These are phyloP conservation scores for Palythoa grandis DNA, from an alignment of 92 coral and sea anemone genomes.

Conservation along the genomic window DNA sequence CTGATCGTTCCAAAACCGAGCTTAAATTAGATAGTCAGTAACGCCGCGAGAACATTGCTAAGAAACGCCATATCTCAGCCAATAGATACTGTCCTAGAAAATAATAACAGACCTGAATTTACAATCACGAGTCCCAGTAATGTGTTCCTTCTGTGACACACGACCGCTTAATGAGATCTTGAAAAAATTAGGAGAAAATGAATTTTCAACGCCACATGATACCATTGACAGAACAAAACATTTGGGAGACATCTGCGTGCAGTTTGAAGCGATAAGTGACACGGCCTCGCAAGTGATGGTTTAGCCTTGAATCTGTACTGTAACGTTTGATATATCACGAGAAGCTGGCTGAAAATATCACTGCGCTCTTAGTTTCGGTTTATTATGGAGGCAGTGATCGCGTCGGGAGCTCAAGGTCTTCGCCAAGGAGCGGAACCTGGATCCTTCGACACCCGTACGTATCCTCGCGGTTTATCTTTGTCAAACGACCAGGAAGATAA, in stretches of 20 bases:
- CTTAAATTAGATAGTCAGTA: constrained; percentile 8
- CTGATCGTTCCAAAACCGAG: constrained; percentile 15
- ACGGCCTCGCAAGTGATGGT: not conserved
- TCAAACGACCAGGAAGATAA: constrained; percentile 41
- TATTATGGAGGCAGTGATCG: constrained; percentile 81
- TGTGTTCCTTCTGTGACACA: constrained; percentile 11
- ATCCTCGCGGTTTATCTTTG: constrained; percentile 40
- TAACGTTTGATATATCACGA: not conserved
- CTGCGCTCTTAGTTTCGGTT: not conserved
- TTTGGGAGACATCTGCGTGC: constrained; percentile 28
- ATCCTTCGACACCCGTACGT: constrained; percentile 65
- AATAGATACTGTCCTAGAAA: not conserved
- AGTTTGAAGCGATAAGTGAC: not conserved
- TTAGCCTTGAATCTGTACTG: not conserved
- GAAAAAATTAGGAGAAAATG: constrained; percentile 19
- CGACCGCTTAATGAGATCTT: constrained; percentile 1
- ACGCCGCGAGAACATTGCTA: not conserved
- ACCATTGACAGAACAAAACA: not conserved
- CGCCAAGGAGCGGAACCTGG: constrained; percentile 64
- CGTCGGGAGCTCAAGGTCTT: constrained; percentile 87
- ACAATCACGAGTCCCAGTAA: not conserved
- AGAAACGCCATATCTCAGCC: not conserved
- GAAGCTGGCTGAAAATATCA: not conserved
- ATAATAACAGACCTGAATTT: not conserved
- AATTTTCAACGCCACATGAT: constrained; percentile 29